Conservation (phyloP, 2,113 vertebrate genomes). For the Capreolus pygargus region DNA sequence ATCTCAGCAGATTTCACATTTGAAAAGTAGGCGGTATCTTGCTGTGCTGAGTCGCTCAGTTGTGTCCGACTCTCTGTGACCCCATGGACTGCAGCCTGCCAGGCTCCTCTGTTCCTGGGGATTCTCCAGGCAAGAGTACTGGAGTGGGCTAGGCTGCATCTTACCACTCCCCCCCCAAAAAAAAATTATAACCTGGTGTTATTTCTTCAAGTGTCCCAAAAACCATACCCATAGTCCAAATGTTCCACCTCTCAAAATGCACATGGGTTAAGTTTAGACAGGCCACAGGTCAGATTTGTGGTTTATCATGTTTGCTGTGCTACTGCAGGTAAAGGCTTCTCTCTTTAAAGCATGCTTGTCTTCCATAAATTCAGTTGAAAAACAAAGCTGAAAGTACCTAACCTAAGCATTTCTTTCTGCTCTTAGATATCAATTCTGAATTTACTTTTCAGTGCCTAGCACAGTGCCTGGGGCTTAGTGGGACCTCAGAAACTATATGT, state of each 20-base stretch:
- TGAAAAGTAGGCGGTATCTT: background rate
- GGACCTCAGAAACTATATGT: background rate
- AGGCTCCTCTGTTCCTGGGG: background rate
- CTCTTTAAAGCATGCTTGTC: background rate
- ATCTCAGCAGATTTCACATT: background rate
- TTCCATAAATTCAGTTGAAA: background rate
- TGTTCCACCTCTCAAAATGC: background rate
- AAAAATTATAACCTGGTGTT: background rate
- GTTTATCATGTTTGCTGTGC: background rate
- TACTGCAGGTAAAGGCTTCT: background rate
- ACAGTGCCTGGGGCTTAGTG: background rate
- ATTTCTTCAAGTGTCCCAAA: slow-evolving; percentile 1
- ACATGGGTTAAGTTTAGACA: slow-evolving; percentile 28
- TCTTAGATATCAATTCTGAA: background rate
- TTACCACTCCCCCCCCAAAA: background rate
- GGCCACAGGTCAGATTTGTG: background rate
- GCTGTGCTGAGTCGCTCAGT: background rate
- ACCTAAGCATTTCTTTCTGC: background rate
- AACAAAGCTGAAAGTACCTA: background rate
- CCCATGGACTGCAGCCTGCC: background rate
- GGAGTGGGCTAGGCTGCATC: background rate
- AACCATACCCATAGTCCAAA: background rate
- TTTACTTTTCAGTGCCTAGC: background rate
- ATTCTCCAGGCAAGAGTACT: background rate
- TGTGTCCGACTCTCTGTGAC: background rate